These are phyloP conservation scores for Hoplostethus mediterraneus DNA, from an alignment of 2,797 vertebrate species.

Conservation along the genomic window DNA sequence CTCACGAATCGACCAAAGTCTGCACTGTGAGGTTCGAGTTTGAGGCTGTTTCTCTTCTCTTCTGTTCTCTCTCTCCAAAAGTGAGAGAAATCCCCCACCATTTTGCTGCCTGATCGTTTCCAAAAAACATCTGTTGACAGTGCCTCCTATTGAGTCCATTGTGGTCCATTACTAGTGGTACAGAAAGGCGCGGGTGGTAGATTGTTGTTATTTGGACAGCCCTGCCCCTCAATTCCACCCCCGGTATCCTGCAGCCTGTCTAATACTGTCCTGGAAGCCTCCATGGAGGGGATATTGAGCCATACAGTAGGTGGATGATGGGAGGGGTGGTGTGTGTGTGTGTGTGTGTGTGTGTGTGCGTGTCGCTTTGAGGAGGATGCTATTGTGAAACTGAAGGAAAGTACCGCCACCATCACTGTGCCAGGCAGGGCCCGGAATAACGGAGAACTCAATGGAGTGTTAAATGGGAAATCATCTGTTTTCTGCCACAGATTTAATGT, in stretches of 20 bases:
- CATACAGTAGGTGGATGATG: conserved; percentile 78
- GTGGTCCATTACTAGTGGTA: conserved; percentile 64
- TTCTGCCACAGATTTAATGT: conserved; percentile 88
- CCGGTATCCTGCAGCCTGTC: conserved; percentile 51
- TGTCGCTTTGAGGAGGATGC: conserved; percentile 45
- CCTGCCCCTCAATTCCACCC: conserved; percentile 39
- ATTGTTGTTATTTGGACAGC: conserved; percentile 77
- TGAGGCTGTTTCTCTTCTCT: background rate
- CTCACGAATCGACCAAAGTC: too few relatives aligned
- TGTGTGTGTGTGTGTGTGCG: conserved; percentile 19
- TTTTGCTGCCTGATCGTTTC: conserved; percentile 49
- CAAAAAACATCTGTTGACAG: conserved; percentile 70
- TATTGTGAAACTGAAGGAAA: conserved; percentile 79
- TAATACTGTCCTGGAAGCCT: conserved; percentile 68
- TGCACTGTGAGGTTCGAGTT: too few relatives aligned
- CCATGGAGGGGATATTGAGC: conserved; percentile 71
- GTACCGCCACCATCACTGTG: conserved; percentile 70
- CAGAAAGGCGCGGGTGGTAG: conserved; percentile 68
- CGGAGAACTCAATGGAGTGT: conserved; percentile 89
- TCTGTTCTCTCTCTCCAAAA: conserved; percentile 20
- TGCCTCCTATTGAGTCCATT: conserved; percentile 63
- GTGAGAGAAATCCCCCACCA: conserved; percentile 30
- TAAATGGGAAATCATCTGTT: conserved; percentile 93
- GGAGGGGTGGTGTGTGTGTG: conserved; percentile 54
- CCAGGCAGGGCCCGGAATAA: conserved; percentile 81